Evolutionary conservation across 2,797 vertebrate species (phyloP).

Genomic region (Parauchenoglanis punctatus): DNA sequence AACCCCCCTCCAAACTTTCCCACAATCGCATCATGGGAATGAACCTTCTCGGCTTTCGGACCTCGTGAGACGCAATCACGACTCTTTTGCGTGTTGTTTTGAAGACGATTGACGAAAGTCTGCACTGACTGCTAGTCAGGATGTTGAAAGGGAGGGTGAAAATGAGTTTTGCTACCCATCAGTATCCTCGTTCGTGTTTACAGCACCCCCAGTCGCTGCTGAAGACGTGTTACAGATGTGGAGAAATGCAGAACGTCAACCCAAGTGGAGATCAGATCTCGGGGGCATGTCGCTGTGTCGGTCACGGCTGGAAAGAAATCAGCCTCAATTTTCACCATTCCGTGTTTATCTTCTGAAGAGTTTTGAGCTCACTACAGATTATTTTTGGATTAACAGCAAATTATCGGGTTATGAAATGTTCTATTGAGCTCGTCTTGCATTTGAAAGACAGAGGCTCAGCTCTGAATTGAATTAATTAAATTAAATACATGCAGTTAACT

Average conservation of each 20-base stretch:
- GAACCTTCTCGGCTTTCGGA: not conserved
- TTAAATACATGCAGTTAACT: too few relatives aligned
- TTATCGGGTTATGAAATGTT: too few relatives aligned
- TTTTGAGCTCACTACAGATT: too few relatives aligned
- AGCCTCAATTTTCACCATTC: not conserved
- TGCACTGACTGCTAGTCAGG: not conserved
- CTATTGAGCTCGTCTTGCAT: too few relatives aligned
- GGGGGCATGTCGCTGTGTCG: not conserved
- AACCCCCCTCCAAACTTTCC: not conserved
- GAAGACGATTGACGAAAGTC: not conserved
- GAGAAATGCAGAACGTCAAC: not conserved
- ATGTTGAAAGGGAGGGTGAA: not conserved
- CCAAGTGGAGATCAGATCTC: not conserved
- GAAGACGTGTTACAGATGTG: not conserved
- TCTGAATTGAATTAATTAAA: too few relatives aligned
- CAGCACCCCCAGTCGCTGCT: not conserved
- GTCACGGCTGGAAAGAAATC: not conserved
- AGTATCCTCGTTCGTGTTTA: not conserved
- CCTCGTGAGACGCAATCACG: not conserved
- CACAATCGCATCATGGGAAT: not conserved
- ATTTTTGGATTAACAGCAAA: too few relatives aligned
- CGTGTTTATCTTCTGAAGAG: too few relatives aligned
- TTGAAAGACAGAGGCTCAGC: too few relatives aligned
- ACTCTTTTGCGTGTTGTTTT: not conserved
- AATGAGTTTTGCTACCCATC: too few relatives aligned